These are phyloP conservation scores for Ophioninae sp. DNA, from an alignment of 2,888 invertebrate species.

Conservation along the genomic window DNA sequence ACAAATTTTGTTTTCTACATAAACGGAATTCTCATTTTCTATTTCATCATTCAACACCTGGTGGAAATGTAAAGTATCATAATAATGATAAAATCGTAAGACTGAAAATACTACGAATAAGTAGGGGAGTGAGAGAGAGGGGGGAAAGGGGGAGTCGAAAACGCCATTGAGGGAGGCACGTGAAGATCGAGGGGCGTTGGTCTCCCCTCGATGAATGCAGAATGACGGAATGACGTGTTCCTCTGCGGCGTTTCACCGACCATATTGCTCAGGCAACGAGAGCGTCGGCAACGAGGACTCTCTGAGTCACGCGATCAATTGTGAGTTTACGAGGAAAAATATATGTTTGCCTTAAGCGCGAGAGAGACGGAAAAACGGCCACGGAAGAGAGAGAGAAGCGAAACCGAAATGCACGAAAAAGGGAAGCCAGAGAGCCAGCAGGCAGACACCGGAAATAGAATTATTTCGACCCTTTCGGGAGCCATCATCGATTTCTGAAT, in stretches of 20 bases:
- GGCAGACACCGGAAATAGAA: conserved; percentile 59
- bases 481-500: conserved; percentile 1
- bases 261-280: conserved; percentile 42
- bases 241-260: conserved; percentile 38
- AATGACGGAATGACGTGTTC: conserved; percentile 67
- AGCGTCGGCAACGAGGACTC: conserved; percentile 47
- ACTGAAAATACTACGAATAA: neutral
- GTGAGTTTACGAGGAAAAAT: conserved; percentile 59
- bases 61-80: no score
- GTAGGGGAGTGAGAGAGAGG: conserved; percentile 13
- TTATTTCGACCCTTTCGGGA: conserved; percentile 16
- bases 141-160: conserved; percentile 1
- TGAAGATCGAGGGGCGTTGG: conserved; percentile 52
- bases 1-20: no score
- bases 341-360: conserved; percentile 2
- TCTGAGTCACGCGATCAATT: conserved; percentile 69
- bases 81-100: no score
- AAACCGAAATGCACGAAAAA: neutral
- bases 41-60: no score
- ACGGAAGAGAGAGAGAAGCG: neutral
- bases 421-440: neutral
- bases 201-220: conserved; percentile 58
- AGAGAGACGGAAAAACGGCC: neutral
- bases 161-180: neutral
- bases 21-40: no score